Evolutionary conservation across 2,888 invertebrate species (phyloP), one percentile per base, ranked within the genome.

Genomic region (Tyria jacobaeae): DNA sequence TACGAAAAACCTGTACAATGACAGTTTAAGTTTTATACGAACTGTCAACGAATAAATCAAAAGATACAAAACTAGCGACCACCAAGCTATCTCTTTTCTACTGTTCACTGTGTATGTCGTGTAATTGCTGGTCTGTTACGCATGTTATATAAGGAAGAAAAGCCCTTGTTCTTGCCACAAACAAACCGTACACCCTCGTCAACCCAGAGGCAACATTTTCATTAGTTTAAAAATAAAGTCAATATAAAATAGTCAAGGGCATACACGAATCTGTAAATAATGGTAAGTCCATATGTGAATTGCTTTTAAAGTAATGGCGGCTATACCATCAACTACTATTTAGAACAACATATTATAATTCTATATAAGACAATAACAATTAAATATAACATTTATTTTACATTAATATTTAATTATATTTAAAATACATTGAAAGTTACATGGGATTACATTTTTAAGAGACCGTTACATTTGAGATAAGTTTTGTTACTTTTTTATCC

Each of bases 71-170:
- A n/a, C n/a, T n/a, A n/a, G n/a, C n/a, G n/a, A n/a, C n/a, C 17
- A 41, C 21, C 9, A 41, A 17, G 21, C 1, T 9, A 44, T 17
- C 31, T 15, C 6, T 7, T 6, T 15, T 15, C 9, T 37, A 9
- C 37, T 37, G 15, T 24, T 9, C 10, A 17, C 10, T 50, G 17
- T 21, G 1, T 37, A 5, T 21, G 21, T 3, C 0, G 1, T 44
- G 2, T 41, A n/a, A n/a, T n/a, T n/a, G 31, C 41, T 54, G 27
- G 27, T 9, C 2, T 3, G 12, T 34, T 56, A 12, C 59, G 53
- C 44, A 55, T 51, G 55, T 57, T 62, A 65, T 56, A 31, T 39
- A 31, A 60, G 57, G 49, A 49, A 65, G 37, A 50, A 37, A 72
- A 71, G 27, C 60, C 58, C n/a, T 48, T 27, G 48, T 66, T 66